Conservation (phyloP, 1,140 invertebrate species). For the fruit fly (Drosophila melanogaster) region Release_6_plus_ISO1_MT NT_033777.3:16908501-16909000, state of each 20-base stretch:
- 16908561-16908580: slow-evolving; percentile 45
- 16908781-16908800: slow-evolving; percentile 55
- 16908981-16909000: slow-evolving; percentile 35
- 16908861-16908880: slow-evolving; percentile 67
- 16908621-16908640: slow-evolving; percentile 17
- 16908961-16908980: slow-evolving; percentile 25
- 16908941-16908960: slow-evolving; percentile 27
- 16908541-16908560: slow-evolving; percentile 54
- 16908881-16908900: slow-evolving; percentile 20
- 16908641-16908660: slow-evolving; percentile 25
- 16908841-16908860: slow-evolving; percentile 69
- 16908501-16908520: slow-evolving; percentile 22
- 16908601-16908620: slow-evolving; percentile 20
- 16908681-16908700: not conserved
- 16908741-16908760: slow-evolving; percentile 48
- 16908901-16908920: slow-evolving; percentile 27
- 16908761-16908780: slow-evolving; percentile 69
- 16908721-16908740: slow-evolving; percentile 52
- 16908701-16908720: slow-evolving; percentile 33
- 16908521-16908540: slow-evolving; percentile 65
- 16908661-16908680: slow-evolving; percentile 15
- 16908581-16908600: slow-evolving; percentile 40
- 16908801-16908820: slow-evolving; percentile 63
- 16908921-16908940: slow-evolving; percentile 27
- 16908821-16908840: slow-evolving; percentile 69